Evolutionary conservation across 35 echinoderm and acorn worm genomes (phyloP), one percentile per base, ranked within the genome.

Genomic region (Strongylocentrotus purpuratus): DNA sequence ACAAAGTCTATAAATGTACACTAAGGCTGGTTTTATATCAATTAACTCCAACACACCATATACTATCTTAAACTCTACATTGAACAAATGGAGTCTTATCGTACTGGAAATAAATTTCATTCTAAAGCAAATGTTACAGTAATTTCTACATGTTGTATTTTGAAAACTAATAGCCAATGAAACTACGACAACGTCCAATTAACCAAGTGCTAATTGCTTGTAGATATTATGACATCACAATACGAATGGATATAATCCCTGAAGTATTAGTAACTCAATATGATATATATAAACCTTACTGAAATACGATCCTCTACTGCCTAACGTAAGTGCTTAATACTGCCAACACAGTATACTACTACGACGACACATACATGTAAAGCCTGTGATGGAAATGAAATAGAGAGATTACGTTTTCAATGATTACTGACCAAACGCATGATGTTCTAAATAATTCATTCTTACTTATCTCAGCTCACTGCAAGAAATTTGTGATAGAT

Each of bases 401-500:
- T 70, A 70, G 5, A 70, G 18, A 78, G 65, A 78, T 78, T 78
- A 78, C 65, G 20, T n/a, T 78, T 78, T 78, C 65, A 78, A 78
- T 78, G 65, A 78, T 78, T 78, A 78, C 65, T 78, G 65, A 78
- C 65, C 65, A 78, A 28, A 78, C 4, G 65, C 65, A 55, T 12
- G 65, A 78, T 78, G 28, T n/a, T 78, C 65, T 78, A 78, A 78
- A 28, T 78, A 78, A 78, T 78, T n/a, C 20, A 78, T 78, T n/a
- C 65, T 78, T 78, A 78, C 28, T 78, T n/a, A n/a, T 78, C 65
- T 41, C 35, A 41, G 35, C 35, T 28, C 65, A 78, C 65, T 78
- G 65, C 65, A 78, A 78, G 65, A 78, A 78, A 78, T 78, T 78
- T 78, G 20, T 78, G 65, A 78, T 78, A n/a, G 65, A 78, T 78